phyloP scores from a whole-genome alignment of 2,797 vertebrate species.

The Squalus acanthias region DNA sequence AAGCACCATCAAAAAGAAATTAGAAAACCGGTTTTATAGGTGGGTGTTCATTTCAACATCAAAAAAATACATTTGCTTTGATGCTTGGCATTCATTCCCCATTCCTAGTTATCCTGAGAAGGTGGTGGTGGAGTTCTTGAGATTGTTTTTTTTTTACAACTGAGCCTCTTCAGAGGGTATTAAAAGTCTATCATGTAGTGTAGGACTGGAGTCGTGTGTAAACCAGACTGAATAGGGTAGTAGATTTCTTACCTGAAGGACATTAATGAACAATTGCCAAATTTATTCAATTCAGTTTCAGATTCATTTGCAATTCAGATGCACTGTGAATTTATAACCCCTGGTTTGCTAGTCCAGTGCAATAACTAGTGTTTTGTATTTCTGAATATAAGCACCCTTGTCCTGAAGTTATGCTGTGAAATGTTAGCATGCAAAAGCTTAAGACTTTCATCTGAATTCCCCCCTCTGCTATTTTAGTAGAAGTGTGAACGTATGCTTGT shows the following conservation, averaged over 20 bases:
- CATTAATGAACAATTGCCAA: background rate
- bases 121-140: background rate
- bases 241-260: background rate
- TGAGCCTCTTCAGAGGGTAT: background rate
- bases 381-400: background rate
- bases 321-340: background rate
- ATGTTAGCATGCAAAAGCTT: background rate
- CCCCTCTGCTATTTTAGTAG: background rate
- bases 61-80: background rate
- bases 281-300: background rate
- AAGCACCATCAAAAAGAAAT: slow-evolving; percentile 80
- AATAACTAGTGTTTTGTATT: background rate
- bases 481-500: background rate
- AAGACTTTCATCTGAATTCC: background rate
- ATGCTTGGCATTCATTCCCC: background rate
- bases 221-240: background rate
- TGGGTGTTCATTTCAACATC: slow-evolving; percentile 46
- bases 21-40: slow-evolving; percentile 96
- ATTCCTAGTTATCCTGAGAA: background rate
- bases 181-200: background rate
- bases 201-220: background rate
- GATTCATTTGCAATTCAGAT: background rate
- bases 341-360: background rate
- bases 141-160: background rate
- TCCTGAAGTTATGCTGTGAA: background rate